phyloP scores from a whole-genome alignment of 2,113 vertebrate genomes.

The Globicephala melas region DNA sequence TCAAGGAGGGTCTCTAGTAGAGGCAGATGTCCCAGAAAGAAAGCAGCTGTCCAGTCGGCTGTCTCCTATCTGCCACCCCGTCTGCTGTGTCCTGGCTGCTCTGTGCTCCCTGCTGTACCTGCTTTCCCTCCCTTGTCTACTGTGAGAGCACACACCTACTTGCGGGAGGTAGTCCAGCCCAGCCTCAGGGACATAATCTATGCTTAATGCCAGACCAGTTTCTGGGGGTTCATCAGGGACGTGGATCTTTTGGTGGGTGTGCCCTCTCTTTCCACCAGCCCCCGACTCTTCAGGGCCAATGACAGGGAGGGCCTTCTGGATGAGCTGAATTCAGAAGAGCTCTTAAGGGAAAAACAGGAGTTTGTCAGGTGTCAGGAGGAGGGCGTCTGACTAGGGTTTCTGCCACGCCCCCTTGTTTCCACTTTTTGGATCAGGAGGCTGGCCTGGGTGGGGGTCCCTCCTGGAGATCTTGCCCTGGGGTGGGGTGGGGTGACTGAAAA shows the following conservation, averaged over 20 bases:
- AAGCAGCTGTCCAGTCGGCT: background rate
- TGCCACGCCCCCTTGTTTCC: fast-evolving
- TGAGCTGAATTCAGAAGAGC: background rate
- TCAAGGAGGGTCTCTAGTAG: too few relatives aligned
- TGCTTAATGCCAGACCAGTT: background rate
- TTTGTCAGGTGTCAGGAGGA: background rate
- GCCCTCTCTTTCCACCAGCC: background rate
- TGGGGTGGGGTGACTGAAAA: background rate
- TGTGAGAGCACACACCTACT: background rate
- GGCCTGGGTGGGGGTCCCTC: background rate
- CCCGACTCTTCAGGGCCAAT: background rate
- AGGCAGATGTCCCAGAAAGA: background rate
- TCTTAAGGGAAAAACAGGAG: background rate
- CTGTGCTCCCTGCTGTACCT: background rate
- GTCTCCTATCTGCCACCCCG: fast-evolving
- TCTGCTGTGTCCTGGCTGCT: background rate
- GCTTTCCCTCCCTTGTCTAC: background rate
- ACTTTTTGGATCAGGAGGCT: background rate
- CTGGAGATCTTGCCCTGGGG: background rate
- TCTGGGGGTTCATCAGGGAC: background rate
- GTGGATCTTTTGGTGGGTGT: background rate
- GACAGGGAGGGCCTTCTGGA: background rate
- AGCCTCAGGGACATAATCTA: background rate
- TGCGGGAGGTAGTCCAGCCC: background rate
- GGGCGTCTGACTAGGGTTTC: background rate